Evolutionary conservation across 2,888 invertebrate genomes (phyloP).

Genomic region (Andrena camellia): DNA sequence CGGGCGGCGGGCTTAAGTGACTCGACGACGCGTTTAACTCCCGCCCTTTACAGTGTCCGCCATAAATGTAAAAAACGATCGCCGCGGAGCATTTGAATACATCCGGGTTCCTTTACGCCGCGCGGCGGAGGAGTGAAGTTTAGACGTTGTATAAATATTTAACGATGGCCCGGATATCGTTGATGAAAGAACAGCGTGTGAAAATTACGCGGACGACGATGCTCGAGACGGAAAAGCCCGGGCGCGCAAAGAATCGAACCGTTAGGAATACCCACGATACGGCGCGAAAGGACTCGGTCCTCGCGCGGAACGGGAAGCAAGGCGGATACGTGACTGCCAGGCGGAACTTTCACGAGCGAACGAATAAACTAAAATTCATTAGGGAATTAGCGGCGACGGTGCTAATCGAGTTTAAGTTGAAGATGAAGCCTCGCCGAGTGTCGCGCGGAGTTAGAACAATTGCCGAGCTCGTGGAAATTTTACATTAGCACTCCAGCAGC

Average conservation of each 20-base stretch:
- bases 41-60: slow-evolving; percentile 25
- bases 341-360: slow-evolving; percentile 3
- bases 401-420: slow-evolving; percentile 10
- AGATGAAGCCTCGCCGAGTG: slow-evolving; percentile 5
- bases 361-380: slow-evolving; percentile 10
- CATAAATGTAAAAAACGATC: slow-evolving; percentile 42
- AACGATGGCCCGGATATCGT: background rate
- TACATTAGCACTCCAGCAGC: background rate
- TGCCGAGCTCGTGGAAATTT: background rate
- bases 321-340: background rate
- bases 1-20: slow-evolving; percentile 17
- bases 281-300: background rate
- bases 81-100: slow-evolving; percentile 35
- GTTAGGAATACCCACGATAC: background rate
- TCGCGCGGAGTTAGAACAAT: slow-evolving; percentile 7
- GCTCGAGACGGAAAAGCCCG: background rate
- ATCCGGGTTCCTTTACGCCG: slow-evolving; percentile 1
- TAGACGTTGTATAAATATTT: slow-evolving; percentile 16
- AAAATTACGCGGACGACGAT: background rate
- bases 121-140: background rate
- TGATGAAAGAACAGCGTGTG: slow-evolving; percentile 7
- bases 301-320: background rate
- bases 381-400: slow-evolving; percentile 5
- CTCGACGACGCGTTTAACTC: slow-evolving; percentile 42
- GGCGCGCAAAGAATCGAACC: background rate